Evolutionary conservation across 2,113 vertebrate species (phyloP).

Genomic region (Cavia porcellus): DNA sequence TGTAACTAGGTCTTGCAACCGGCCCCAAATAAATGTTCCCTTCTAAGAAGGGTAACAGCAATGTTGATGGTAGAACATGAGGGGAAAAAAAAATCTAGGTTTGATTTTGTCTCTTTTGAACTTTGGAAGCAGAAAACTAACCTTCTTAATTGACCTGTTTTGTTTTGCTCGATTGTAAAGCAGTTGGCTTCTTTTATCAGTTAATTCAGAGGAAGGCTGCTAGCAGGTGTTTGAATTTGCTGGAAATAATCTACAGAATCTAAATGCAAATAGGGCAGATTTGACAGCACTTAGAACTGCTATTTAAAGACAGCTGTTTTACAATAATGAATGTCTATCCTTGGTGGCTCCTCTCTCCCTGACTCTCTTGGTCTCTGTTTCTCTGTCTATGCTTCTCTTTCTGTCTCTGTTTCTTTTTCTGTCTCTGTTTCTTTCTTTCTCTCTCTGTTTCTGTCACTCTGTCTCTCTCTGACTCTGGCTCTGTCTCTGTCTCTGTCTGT

Average conservation of each 20-base stretch:
- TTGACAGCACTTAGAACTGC: neutral
- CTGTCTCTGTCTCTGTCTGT: neutral
- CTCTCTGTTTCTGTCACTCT: neutral
- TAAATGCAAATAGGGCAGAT: slow-evolving; percentile 31
- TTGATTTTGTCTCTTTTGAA: slow-evolving; percentile 14
- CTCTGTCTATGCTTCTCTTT: too few relatives aligned
- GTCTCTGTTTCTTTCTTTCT: neutral
- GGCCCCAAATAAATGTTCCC: neutral
- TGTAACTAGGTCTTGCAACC: neutral
- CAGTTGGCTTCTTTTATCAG: neutral
- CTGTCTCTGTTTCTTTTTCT: neutral
- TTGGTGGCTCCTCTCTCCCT: neutral
- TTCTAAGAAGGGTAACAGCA: neutral
- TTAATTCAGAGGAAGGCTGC: slow-evolving; percentile 27
- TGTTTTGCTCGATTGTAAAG: neutral
- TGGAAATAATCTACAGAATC: slow-evolving; percentile 6
- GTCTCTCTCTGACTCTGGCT: too few relatives aligned
- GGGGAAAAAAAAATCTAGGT: neutral
- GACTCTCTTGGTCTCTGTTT: neutral
- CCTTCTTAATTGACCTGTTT: neutral
- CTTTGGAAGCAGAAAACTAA: neutral
- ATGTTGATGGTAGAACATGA: neutral
- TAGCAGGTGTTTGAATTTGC: slow-evolving; percentile 15
- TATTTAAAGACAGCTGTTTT: neutral
- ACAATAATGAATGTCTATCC: neutral